Percentiles rank a stretch among this genome's conserved stretches.
Evolutionary conservation across 2,797 vertebrate species (phyloP).

Genomic region (Halcyon chelicuti): DNA sequence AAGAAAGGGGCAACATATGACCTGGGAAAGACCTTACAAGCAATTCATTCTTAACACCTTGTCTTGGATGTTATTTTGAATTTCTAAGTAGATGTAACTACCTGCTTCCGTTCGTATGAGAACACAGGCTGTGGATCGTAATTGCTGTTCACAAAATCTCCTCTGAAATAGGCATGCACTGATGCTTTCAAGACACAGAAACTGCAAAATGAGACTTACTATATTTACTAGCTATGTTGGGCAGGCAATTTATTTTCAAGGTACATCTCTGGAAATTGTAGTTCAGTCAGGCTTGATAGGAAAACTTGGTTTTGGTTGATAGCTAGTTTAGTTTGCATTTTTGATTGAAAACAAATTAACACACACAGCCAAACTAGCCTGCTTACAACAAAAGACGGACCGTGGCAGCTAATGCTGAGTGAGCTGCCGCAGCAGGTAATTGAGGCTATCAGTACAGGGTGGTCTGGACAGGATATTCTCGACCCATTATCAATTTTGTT

Average conservation of each 20-base stretch:
- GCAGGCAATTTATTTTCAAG: neutral
- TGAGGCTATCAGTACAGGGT: neutral
- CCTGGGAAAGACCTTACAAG: neutral
- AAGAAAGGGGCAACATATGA: neutral
- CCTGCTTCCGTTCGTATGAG: neutral
- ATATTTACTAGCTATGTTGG: neutral
- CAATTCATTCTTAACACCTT: neutral
- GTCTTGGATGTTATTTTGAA: neutral
- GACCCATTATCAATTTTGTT: neutral
- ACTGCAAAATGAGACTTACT: neutral
- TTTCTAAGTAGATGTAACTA: neutral
- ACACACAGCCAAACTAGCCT: neutral
- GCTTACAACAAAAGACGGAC: neutral
- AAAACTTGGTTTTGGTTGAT: neutral
- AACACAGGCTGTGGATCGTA: neutral
- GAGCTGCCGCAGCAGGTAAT: neutral
- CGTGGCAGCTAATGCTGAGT: neutral
- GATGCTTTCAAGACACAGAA: neutral
- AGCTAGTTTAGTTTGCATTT: neutral
- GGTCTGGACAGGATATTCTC: slow-evolving; percentile 7
- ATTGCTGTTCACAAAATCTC: neutral
- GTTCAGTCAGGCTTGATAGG: neutral
- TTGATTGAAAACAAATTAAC: neutral
- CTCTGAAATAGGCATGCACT: fast-evolving
- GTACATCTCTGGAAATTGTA: neutral